Conservation (phyloP, 2,113 vertebrate genomes). For the Puntigrus tetrazona region DNA sequence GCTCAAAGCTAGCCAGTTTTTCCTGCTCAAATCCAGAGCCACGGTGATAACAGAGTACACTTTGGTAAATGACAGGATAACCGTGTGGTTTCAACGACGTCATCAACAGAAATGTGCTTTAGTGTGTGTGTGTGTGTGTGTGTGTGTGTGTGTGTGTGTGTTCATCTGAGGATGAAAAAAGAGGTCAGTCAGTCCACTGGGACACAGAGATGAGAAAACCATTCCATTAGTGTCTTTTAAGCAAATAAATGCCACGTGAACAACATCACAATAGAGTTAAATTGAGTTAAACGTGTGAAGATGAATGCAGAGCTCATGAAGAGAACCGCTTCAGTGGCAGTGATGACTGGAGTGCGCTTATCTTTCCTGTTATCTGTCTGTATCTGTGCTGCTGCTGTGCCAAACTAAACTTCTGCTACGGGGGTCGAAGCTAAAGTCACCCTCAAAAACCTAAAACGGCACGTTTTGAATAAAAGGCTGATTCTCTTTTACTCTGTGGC, state of each 20-base stretch:
- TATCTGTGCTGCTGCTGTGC: background rate
- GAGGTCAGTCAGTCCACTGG: slow-evolving; percentile 47
- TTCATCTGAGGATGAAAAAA: slow-evolving; percentile 36
- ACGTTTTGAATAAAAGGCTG: background rate
- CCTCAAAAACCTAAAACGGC: background rate
- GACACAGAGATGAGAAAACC: slow-evolving; percentile 15
- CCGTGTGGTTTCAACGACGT: slow-evolving; percentile 26
- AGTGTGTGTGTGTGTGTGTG: slow-evolving; percentile 36
- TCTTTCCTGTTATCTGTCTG: background rate
- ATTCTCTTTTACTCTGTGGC: background rate
- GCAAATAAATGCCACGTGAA: background rate
- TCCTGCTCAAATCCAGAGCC: background rate
- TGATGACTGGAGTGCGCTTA: background rate
- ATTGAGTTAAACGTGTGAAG: background rate
- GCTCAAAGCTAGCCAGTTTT: background rate
- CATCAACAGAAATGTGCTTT: slow-evolving; percentile 24
- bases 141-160: slow-evolving; percentile 18
- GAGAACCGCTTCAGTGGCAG: background rate
- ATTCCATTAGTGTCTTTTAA: background rate
- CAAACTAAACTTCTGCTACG: background rate
- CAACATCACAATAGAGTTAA: background rate
- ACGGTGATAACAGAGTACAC: slow-evolving; percentile 4
- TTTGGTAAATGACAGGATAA: slow-evolving; percentile 27
- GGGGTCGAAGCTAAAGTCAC: background rate
- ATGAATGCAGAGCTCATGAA: background rate